phyloP scores from a whole-genome alignment of 1,140 invertebrate genomes.

The Pogonus chalceus region DNA sequence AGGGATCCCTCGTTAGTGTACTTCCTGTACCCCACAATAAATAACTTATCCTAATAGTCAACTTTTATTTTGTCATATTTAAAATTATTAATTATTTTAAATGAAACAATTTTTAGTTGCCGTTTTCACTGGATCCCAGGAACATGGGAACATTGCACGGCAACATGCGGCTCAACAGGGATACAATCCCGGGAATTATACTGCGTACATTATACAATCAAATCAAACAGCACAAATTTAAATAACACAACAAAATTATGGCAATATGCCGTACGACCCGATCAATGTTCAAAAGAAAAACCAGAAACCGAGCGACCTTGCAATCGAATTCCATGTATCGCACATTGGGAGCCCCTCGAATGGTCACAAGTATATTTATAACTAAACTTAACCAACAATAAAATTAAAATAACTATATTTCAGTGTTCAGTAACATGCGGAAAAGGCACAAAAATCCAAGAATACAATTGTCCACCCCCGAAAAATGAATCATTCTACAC shows the following conservation, averaged over 20 bases:
- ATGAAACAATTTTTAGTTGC: conserved; percentile 46
- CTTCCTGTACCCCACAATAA: too few species aligned
- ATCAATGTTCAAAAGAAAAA: conserved; percentile 38
- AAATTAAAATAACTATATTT: conserved; percentile 16
- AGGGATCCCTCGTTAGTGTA: too few species aligned
- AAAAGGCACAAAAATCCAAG: conserved; percentile 51
- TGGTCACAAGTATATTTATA: conserved; percentile 56
- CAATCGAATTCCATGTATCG: conserved; percentile 46
- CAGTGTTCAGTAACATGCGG: conserved; percentile 75
- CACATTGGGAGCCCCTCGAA: conserved; percentile 52
- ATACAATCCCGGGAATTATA: conserved; percentile 49
- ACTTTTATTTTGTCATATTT: not conserved
- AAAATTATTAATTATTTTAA: not conserved
- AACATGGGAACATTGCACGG: conserved; percentile 53
- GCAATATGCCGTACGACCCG: conserved; percentile 42
- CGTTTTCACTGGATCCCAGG: conserved; percentile 50
- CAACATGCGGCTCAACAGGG: conserved; percentile 49
- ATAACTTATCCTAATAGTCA: not conserved
- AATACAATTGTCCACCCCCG: conserved; percentile 51
- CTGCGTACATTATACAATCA: conserved; percentile 43
- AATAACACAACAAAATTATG: conserved; percentile 36
- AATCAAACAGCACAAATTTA: conserved; percentile 7
- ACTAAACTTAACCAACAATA: not conserved
- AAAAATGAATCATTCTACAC: conserved; percentile 39
- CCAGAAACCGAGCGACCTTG: conserved; percentile 46